Evolutionary conservation across 2,888 invertebrate genomes (phyloP).

Genomic region (Mythimna lalbum): DNA sequence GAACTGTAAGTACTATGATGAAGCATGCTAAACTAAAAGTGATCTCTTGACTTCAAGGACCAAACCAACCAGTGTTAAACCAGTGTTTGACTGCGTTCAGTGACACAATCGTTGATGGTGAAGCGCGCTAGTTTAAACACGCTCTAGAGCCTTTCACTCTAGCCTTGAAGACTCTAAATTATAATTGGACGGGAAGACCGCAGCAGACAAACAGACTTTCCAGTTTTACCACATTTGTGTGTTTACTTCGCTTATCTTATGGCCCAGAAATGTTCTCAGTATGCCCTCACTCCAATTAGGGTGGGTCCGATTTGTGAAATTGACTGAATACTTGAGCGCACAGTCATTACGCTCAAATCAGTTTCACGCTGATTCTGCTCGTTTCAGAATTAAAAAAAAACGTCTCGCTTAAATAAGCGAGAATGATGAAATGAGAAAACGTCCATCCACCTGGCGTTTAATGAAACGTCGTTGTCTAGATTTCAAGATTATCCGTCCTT

Average conservation of each 20-base stretch:
- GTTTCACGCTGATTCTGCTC: constrained; percentile 64
- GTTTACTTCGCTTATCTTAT: constrained; percentile 23
- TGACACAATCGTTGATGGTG: no score
- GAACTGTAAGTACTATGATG: no score
- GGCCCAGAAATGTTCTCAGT: constrained; percentile 48
- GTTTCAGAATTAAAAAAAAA: constrained; percentile 53
- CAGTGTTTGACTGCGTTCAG: no score
- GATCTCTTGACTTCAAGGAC: no score
- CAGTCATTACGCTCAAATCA: constrained; percentile 68
- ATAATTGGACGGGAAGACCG: no score
- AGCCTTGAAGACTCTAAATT: no score
- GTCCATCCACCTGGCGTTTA: constrained; percentile 38
- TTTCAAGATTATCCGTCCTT: constrained; percentile 34
- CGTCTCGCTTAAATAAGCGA: constrained; percentile 54
- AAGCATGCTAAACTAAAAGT: no score
- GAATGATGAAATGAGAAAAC: constrained; percentile 54
- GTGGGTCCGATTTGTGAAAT: constrained; percentile 69
- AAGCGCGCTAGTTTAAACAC: no score
- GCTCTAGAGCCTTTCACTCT: no score
- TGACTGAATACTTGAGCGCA: constrained; percentile 68
- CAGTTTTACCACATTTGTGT: neutral
- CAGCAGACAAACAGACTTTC: no score
- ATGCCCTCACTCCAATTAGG: constrained; percentile 68
- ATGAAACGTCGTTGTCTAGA: constrained; percentile 38
- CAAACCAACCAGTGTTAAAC: no score